These are phyloP conservation scores for Drosophila multiciliata DNA, from an alignment of 2,888 invertebrate genomes.

Conservation along the genomic window DNA sequence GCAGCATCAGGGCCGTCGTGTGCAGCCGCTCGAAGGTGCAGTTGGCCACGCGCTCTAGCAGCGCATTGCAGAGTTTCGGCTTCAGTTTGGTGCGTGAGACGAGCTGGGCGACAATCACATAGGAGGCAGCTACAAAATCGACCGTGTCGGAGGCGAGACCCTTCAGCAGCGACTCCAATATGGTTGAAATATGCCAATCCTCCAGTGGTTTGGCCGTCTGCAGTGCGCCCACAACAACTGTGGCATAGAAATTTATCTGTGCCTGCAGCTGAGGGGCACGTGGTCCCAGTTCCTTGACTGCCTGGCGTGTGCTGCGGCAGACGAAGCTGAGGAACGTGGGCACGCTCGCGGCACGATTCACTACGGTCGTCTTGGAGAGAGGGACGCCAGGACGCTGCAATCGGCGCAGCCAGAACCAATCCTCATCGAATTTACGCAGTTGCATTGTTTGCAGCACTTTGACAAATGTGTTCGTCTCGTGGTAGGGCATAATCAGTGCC, in stretches of 20 bases:
- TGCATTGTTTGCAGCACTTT: constrained; percentile 91
- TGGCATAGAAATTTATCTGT: constrained; percentile 92
- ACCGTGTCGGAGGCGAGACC: constrained; percentile 89
- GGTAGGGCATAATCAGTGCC: constrained; percentile 94
- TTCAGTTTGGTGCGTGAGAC: constrained; percentile 88
- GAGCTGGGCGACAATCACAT: constrained; percentile 90
- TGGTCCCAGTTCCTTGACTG: constrained; percentile 87
- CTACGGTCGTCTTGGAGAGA: constrained; percentile 89
- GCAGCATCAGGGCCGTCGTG: constrained; percentile 88
- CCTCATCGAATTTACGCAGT: constrained; percentile 86
- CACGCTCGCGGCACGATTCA: constrained; percentile 90
- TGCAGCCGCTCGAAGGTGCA: constrained; percentile 86
- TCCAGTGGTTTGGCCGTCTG: constrained; percentile 86
- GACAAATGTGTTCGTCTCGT: constrained; percentile 95
- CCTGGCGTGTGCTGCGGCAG: constrained; percentile 86
- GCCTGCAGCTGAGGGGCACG: constrained; percentile 88
- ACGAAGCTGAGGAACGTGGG: constrained; percentile 88
- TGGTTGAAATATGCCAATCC: constrained; percentile 88
- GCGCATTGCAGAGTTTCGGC: constrained; percentile 86
- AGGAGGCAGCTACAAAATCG: constrained; percentile 91
- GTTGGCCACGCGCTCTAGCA: constrained; percentile 87
- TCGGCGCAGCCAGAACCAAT: constrained; percentile 91
- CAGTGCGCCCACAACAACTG: constrained; percentile 90
- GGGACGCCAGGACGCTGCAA: constrained; percentile 91
- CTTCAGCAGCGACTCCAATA: constrained; percentile 90